phyloP scores from a whole-genome alignment of 2,797 vertebrate genomes.

The Sus cebifrons region DNA sequence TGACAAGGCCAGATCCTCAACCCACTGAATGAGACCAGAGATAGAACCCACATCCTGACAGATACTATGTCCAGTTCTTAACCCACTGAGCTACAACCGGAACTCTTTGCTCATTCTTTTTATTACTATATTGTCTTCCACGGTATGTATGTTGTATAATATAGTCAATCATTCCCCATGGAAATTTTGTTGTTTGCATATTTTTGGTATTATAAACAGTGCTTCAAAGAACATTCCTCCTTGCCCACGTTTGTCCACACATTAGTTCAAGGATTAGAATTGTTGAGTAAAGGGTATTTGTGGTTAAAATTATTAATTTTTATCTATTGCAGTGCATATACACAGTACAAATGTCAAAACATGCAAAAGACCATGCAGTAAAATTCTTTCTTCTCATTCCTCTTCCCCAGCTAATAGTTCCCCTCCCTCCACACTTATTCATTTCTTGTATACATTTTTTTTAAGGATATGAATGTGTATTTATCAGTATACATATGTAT shows the following conservation, averaged over 20 bases:
- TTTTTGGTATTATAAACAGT: neutral
- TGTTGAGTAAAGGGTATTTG: neutral
- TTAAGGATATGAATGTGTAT: neutral
- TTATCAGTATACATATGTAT: neutral
- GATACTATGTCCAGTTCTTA: too few relatives aligned
- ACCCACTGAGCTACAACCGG: too few relatives aligned
- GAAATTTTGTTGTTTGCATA: neutral
- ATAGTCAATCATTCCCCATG: neutral
- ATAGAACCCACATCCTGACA: too few relatives aligned
- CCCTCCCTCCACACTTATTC: neutral
- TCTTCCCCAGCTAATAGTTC: neutral
- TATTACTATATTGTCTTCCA: neutral
- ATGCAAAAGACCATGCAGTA: neutral
- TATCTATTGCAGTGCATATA: neutral
- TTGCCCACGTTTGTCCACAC: neutral
- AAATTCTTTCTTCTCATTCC: neutral
- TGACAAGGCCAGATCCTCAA: too few relatives aligned
- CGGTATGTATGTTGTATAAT: neutral
- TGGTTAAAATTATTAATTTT: conserved; percentile 35
- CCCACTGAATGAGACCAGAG: too few relatives aligned
- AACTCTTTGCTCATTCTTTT: neutral
- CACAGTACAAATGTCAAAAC: neutral
- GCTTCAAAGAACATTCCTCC: neutral
- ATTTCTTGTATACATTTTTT: conserved; percentile 10
- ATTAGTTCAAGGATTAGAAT: neutral